phyloP scores from a whole-genome alignment of 2,797 vertebrate species.

The Crypturellus tataupa region DNA sequence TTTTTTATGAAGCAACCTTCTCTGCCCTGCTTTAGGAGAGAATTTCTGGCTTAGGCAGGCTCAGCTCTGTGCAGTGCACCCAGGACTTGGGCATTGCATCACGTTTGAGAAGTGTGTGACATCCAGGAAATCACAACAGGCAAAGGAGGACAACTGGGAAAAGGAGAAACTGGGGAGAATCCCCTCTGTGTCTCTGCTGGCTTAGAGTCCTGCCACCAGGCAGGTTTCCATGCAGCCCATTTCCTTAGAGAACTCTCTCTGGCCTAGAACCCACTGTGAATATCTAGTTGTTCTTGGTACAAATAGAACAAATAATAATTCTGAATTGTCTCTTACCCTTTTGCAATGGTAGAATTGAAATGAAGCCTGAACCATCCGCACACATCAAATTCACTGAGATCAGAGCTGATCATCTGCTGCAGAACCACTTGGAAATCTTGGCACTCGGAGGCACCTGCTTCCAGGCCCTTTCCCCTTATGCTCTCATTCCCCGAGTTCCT shows the following conservation, averaged over 20 bases:
- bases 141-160: background rate
- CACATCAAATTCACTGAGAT: background rate
- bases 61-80: fast-evolving
- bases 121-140: fast-evolving
- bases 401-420: background rate
- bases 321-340: background rate
- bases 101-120: fast-evolving
- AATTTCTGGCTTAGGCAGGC: background rate
- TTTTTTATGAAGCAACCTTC: background rate
- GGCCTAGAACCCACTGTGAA: background rate
- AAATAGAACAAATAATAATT: fast-evolving
- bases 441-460: background rate
- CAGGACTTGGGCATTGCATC: background rate
- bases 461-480: background rate
- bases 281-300: background rate
- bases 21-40: background rate
- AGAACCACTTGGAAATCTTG: background rate
- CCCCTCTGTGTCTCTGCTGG: fast-evolving
- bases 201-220: background rate
- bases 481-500: background rate
- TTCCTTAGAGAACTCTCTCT: background rate
- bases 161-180: background rate
- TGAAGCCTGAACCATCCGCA: fast-evolving
- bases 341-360: background rate
- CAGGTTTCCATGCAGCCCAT: background rate